Base-by-base conservation (phyloP, 2,113 vertebrate genomes). In the Cariama cristata region DNA sequence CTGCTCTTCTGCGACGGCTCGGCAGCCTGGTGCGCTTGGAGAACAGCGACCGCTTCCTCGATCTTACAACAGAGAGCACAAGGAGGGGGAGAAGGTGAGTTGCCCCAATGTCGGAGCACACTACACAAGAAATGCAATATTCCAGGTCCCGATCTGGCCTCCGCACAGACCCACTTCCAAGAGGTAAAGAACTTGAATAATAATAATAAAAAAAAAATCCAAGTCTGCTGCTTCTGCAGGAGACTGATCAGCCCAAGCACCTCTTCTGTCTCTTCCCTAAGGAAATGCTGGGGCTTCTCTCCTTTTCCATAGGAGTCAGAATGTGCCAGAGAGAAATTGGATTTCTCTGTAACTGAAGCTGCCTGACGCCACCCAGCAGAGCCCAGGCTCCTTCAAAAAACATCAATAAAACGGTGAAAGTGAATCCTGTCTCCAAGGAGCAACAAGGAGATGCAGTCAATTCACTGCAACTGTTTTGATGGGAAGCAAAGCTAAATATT, bases 21-120 rank as follows among this genome's bases (percentile, higher is more conserved):
- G 2, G 98, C 93, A 1, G 85, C 98, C 95, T 99, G 99, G 96
- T 99, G 99, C 11, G 98, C 99, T 79, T 99, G 99, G n/a, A 99
- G 97, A 75, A 99, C 99, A 4, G 99, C 98, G 2, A 99, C 98
- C 0, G 99, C 99, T 83, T 99, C 99, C 32, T 99, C 99, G 6
- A 99, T 98, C 99, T 99, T 79, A 21, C 14, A 68, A 47, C 45
- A 79, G 4, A 86, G 64, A 94, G 79, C 47, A 96, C 56, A 87
- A 50, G 45, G n/a, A 8, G 3, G 26, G 27, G 10, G 8, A 79
- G 33, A 30, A 10, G 19, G 6, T 91, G 82, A 85, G 60, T 32
- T 19, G 35, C 72, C 47, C 56, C 44, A 9, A 1, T 1, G 17
- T 0, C 11, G 49, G 35, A 77, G 44, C 17, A 1, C 3, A 15